phyloP scores from a whole-genome alignment of 2,888 invertebrate species.

The Esperia sulphurella region DNA sequence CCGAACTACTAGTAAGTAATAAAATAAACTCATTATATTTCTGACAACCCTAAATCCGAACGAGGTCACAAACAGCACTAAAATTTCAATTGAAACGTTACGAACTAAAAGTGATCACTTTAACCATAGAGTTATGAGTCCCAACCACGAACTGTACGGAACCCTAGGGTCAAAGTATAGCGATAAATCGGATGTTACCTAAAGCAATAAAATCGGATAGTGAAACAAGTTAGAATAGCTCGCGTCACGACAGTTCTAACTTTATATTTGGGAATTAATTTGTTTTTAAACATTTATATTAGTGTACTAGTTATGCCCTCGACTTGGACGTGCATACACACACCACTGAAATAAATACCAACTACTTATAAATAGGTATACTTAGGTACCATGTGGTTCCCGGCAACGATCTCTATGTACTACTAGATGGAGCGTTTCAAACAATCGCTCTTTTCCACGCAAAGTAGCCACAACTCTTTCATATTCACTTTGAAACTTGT shows the following conservation, averaged over 20 bases:
- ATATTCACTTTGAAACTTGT: too few relatives aligned
- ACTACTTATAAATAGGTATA: too few relatives aligned
- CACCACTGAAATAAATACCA: too few relatives aligned
- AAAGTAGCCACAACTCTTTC: too few relatives aligned
- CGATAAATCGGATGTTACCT: slow-evolving; percentile 36
- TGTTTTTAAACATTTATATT: not conserved
- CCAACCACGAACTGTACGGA: slow-evolving; percentile 27
- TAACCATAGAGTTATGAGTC: slow-evolving; percentile 27
- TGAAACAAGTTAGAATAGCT: slow-evolving; percentile 34
- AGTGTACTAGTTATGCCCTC: too few relatives aligned
- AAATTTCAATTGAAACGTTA: slow-evolving; percentile 20
- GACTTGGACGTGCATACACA: too few relatives aligned
- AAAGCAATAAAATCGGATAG: slow-evolving; percentile 36
- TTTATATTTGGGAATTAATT: slow-evolving; percentile 38
- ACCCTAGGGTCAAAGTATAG: slow-evolving; percentile 28
- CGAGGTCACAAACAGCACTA: not conserved
- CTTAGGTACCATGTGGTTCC: too few relatives aligned
- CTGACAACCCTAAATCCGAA: not conserved
- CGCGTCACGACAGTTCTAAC: slow-evolving; percentile 39
- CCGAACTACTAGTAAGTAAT: too few relatives aligned
- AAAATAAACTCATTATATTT: too few relatives aligned
- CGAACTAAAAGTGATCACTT: slow-evolving; percentile 22
- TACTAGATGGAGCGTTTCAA: too few relatives aligned
- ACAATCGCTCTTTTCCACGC: too few relatives aligned
- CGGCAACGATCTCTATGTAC: too few relatives aligned